Percentiles rank a stretch among this genome's conserved stretches.
These are phyloP conservation scores for Cryptus viduatorius DNA, from an alignment of 2,888 invertebrate species.

Conservation along the genomic window DNA sequence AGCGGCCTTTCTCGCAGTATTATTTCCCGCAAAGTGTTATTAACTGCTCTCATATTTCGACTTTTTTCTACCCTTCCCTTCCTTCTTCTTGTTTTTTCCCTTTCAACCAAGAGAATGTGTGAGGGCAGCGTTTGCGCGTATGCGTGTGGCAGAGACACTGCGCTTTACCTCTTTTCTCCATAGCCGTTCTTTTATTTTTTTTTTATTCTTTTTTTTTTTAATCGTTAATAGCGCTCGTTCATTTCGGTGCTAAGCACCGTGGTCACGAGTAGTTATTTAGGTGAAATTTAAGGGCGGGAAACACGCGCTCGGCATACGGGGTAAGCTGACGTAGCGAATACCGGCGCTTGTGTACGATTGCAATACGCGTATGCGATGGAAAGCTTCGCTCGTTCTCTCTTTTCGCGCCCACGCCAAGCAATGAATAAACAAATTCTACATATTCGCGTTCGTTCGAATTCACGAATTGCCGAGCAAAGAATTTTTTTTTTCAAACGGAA, in stretches of 20 bases:
- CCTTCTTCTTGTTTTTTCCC: slow-evolving; percentile 64
- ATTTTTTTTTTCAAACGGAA: neutral
- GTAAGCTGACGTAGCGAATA: slow-evolving; percentile 65
- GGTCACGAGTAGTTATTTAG: slow-evolving; percentile 82
- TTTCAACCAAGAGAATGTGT: slow-evolving; percentile 68
- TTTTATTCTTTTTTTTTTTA: slow-evolving; percentile 76
- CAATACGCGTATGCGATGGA: slow-evolving; percentile 12
- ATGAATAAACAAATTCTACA: slow-evolving; percentile 64
- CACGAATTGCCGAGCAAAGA: neutral
- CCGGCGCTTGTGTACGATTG: slow-evolving; percentile 35
- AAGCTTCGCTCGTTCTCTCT: slow-evolving; percentile 31
- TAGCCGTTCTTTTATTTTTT: slow-evolving; percentile 69
- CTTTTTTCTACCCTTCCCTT: slow-evolving; percentile 73
- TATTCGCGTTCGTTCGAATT: slow-evolving; percentile 14
- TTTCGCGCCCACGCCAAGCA: neutral
- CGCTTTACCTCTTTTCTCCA: slow-evolving; percentile 76
- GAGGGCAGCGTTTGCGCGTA: slow-evolving; percentile 55
- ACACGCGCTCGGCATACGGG: slow-evolving; percentile 69
- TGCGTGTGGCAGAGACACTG: slow-evolving; percentile 55
- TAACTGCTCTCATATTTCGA: slow-evolving; percentile 85
- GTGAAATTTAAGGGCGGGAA: slow-evolving; percentile 80
- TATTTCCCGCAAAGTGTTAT: slow-evolving; percentile 85
- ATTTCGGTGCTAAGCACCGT: slow-evolving; percentile 82
- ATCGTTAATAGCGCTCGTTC: slow-evolving; percentile 84
- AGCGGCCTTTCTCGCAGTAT: slow-evolving; percentile 85